Evolutionary conservation across 2,888 invertebrate species (phyloP), one percentile per base, ranked within the genome.

Genomic region (Bombylius major): DNA sequence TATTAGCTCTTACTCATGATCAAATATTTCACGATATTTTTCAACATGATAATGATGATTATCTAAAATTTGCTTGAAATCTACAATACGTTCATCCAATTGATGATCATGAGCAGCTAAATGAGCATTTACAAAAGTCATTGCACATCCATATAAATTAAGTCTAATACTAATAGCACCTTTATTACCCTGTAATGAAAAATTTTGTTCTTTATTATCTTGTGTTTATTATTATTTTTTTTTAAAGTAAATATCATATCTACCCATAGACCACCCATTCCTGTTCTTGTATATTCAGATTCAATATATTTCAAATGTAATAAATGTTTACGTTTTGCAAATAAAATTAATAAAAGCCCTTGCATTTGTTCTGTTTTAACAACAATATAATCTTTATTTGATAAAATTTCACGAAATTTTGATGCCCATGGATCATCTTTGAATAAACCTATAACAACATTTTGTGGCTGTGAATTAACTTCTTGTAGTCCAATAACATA

Each of bases 201-300:
- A 2, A 2, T 5, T 11, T 44, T 4, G 5, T 44, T 44, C 44
- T 44, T 5, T 44, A 44, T 12, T 44, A 44, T 23, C 23, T 1
- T 2, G 23, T 23, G 3, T 23, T 23, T 23, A 23, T 23, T n/a
- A n/a, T 39, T 39, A 39, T 39, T 39, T 23, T 23, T 23, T 23
- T 23, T 23, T 23, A 2, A 23, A 23, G 23, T 23, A 2, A 23
- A 23, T 23, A 23, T 3, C 45, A 14, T 14, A 39, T 8, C 39
- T 76, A 91, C 92, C 95, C 94, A 95, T 76, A 91, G 83, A 55
- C 95, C 96, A 36, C 87, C 87, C 59, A 95, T 79, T 4, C 96
- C 96, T 55, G 95, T 93, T 65, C 87, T 84, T 0, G 94, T 94
- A 64, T 87, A 89, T 67, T 89, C 86, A 4, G 88, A 83, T 70